Percentiles rank a stretch among this genome's conserved stretches.
These are phyloP conservation scores for Pseudochirops corinnae DNA, from an alignment of 2,797 vertebrate species.

Conservation along the genomic window DNA sequence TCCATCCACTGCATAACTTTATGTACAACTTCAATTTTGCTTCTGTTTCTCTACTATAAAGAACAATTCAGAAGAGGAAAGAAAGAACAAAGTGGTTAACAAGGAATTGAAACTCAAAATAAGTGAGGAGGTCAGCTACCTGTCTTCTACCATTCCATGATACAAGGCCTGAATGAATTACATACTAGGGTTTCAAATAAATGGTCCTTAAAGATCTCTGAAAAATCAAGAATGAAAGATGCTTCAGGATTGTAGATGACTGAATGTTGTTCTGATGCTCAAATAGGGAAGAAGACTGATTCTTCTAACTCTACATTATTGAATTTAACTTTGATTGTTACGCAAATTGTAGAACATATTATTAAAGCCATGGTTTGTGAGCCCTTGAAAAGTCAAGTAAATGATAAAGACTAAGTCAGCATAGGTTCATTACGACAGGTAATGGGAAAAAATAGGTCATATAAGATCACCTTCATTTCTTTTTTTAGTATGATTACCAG, in stretches of 20 bases:
- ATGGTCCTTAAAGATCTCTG: not conserved
- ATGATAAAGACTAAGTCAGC: not conserved
- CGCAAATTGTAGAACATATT: not conserved
- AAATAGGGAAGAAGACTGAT: not conserved
- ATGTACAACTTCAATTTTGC: not conserved
- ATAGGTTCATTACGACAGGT: not conserved
- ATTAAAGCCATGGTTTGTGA: not conserved
- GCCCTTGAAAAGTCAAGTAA: not conserved
- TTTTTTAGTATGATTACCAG: not conserved
- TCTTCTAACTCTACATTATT: not conserved
- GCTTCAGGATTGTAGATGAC: not conserved
- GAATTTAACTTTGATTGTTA: not conserved
- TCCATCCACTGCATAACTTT: not conserved
- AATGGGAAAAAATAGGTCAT: not conserved
- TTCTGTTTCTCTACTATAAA: not conserved
- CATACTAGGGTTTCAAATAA: not conserved
- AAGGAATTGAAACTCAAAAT: not conserved
- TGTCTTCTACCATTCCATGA: not conserved
- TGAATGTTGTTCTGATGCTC: not conserved
- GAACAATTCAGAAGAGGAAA: not conserved
- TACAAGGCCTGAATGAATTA: not conserved
- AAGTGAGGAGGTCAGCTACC: not conserved
- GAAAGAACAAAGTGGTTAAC: not conserved
- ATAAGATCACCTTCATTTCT: not conserved
- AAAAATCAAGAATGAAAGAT: not conserved